Evolutionary conservation across 2,797 vertebrate genomes (phyloP), one percentile per base, ranked within the genome.

Genomic region (Coregonus suidteri): DNA sequence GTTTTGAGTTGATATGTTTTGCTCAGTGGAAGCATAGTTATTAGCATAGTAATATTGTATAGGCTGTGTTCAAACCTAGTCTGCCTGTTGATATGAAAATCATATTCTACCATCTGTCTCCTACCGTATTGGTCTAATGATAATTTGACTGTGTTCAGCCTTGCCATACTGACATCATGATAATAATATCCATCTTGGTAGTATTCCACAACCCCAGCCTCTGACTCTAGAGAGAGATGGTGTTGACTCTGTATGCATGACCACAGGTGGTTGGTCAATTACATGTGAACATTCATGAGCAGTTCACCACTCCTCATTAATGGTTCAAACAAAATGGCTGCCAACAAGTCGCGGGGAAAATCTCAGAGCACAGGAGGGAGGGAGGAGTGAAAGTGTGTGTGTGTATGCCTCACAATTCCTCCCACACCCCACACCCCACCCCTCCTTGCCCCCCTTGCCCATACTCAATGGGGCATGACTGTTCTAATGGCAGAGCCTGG

Each of bases 231-330:
- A 25, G 59, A 25, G 7, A 64, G 20, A 11, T 64, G 59, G 9
- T 25, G 59, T 25, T 64, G 18, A 64, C 59, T 25, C 59, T 64
- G 20, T 25, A 64, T 64, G 59, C 20, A 64, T 11, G 3, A 20
- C 20, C 20, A 25, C 59, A 64, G 59, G 59, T 25, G 59, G 59
- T 30, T 64, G n/a, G 15, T 59, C 56, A 78, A 86, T 78, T 13
- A 75, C 1, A 62, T 51, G 20, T 35, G 75, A 84, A 84, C 78
- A 85, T 80, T 83, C 81, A 87, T 77, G 75, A 83, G 16, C 62
- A 31, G 4, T 65, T 81, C 75, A 82, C 77, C 81, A 73, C 68
- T 69, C 51, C 31, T 14, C 51, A 77, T 74, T 78, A 76, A 77
- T 81, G 71, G 81, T 74, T 76, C 37, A 80, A 82, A 79, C 82